Evolutionary conservation across 1,140 invertebrate species (phyloP).

Genomic region (Drosophila pseudoobscura): DNA sequence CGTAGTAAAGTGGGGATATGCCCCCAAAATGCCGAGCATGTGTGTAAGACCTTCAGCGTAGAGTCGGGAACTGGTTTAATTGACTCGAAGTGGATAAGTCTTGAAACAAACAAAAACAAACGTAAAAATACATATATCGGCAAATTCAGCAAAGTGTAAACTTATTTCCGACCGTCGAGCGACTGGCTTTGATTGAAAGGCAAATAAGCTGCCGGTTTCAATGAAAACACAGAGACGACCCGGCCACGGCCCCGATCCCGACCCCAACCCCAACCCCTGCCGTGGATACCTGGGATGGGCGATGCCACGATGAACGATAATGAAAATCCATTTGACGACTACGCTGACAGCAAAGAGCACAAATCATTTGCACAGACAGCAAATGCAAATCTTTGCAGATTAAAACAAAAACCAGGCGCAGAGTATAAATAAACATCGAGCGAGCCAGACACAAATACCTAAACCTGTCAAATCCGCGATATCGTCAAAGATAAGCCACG

Average conservation of each 20-base stretch:
- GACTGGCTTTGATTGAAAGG: constrained; percentile 62
- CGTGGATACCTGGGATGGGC: constrained; percentile 1
- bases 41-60: constrained; percentile 26
- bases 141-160: constrained; percentile 47
- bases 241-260: background rate
- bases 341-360: constrained; percentile 51
- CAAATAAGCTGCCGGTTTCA: constrained; percentile 72
- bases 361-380: constrained; percentile 71
- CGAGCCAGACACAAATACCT: constrained; percentile 63
- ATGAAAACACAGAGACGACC: constrained; percentile 41
- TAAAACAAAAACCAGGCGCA: constrained; percentile 65
- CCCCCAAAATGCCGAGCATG: background rate
- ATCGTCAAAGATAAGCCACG: constrained; percentile 60
- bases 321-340: constrained; percentile 62
- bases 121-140: constrained; percentile 28
- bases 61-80: constrained; percentile 41
- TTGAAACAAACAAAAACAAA: constrained; percentile 30
- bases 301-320: constrained; percentile 7
- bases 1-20: background rate
- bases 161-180: constrained; percentile 36
- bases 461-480: constrained; percentile 73
- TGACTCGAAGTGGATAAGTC: constrained; percentile 32
- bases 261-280: no score
- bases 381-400: constrained; percentile 74
- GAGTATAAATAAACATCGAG: constrained; percentile 49